Base-by-base conservation (phyloP, 2,888 invertebrate species). In the Sericinus montela region DNA sequence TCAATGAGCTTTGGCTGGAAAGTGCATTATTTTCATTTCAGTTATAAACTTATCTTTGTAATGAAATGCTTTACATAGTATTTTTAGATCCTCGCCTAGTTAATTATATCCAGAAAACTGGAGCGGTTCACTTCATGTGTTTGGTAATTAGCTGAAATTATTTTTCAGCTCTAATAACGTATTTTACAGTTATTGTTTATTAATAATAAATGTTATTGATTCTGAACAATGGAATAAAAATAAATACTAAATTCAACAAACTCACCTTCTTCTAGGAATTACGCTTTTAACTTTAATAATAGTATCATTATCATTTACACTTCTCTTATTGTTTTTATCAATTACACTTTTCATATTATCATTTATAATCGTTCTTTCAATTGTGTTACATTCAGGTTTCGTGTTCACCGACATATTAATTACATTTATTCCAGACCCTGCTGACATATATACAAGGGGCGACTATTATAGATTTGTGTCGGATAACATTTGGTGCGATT, bases 401-500 rank as follows among this genome's bases (percentile, higher is more conserved):
- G 56, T 59, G 58, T 72, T 74, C 55, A 64, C 58, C 62, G 67
- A 62, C 63, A 67, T 75, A 59, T 62, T 77, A 67, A 71, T 65
- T 43, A 68, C 54, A 55, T 60, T 67, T 57, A 56, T 73, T 62
- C 63, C 66, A 58, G 67, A 59, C 65, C 65, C 66, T 67, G 72
- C 72, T 79, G 84, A 84, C 82, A 84, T 81, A 82, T 79, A 80
- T 72, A 65, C 72, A 67, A 65, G 69, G 67, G 63, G 70, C 77
- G 79, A 76, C 78, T 75, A 81, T 76, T 86, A 86, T 84, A 82
- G 86, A 86, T 86, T 86, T 85, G 74, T 73, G 81, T 67, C 76
- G 72, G 75, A 72, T 61, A 68, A 72, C 78, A 79, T 84, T 84
- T 80, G 80, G 73, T 69, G 67, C 68, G 79, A 85, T 79, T 82